Evolutionary conservation across 2,113 vertebrate species (phyloP), one percentile per base, ranked within the genome.

Genomic region (Tylochromis polylepis): DNA sequence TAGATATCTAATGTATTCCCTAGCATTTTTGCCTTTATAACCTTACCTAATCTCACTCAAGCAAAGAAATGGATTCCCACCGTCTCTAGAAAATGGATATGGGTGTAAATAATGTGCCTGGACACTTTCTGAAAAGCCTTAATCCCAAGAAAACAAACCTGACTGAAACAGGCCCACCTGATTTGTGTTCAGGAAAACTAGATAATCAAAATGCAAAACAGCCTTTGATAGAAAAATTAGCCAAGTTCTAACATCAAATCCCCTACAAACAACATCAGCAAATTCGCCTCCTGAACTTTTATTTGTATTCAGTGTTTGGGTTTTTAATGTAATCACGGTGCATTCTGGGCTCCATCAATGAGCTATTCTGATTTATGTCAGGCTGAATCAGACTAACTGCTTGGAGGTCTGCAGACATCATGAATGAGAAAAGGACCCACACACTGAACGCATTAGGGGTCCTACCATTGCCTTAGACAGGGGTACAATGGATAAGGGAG

Each of bases 191-290:
- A 93, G 83, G 87, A 93, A 87, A 93, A 90, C 46, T 65, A 85
- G 93, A 94, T 94, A 94, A 96, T 96, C 94, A 96, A 95, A 96
- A 96, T 96, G 95, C 95, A 95, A 96, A 96, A 94, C 89, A 95
- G 94, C 75, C 90, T 93, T 91, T 93, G 87, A 93, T 89, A 78
- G 91, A 89, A 92, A 94, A 94, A 94, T 93, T 88, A 93, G 85
- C 83, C 36, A 70, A 89, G 79, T 91, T 86, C 87, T 75, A 92
- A 86, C 92, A 90, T 91, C 90, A 95, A 95, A 93, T 94, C 94
- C 91, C 89, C 86, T 87, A 90, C 83, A 90, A 88, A 92, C 88
- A 91, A 93, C 95, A 95, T 96, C 95, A 96, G 96, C 94, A 93
- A 84, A 91, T 94, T 94, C 87, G 89, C 86, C 85, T 31, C 86